A percentile compares a stretch with the other conserved stretches of the same genome.
Evolutionary conservation across 2,113 vertebrate genomes (phyloP).

Genomic region (Thunnus maccoyii): DNA sequence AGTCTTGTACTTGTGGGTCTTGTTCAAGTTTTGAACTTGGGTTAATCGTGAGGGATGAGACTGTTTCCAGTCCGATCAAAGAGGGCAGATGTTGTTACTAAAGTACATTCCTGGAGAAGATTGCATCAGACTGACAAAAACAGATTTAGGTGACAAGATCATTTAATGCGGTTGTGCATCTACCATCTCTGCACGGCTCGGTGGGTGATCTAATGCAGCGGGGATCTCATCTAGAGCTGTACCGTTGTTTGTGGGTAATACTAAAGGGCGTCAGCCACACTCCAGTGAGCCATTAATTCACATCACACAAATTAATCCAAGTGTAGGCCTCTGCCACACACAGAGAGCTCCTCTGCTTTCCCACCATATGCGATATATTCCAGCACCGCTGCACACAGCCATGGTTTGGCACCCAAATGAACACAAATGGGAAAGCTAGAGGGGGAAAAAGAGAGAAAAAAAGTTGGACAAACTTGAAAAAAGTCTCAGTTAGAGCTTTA

Average conservation of each 20-base stretch:
- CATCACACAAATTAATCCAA: slow-evolving; percentile 73
- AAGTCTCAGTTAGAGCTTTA: slow-evolving; percentile 68
- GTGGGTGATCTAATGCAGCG: slow-evolving; percentile 66
- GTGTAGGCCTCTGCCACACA: slow-evolving; percentile 73
- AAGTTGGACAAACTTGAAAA: slow-evolving; percentile 80
- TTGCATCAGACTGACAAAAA: slow-evolving; percentile 51
- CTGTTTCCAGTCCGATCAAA: slow-evolving; percentile 46
- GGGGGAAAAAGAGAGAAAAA: slow-evolving; percentile 1
- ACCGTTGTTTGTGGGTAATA: slow-evolving; percentile 55
- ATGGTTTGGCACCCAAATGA: slow-evolving; percentile 67
- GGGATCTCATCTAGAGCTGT: slow-evolving; percentile 52
- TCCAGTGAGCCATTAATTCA: slow-evolving; percentile 74
- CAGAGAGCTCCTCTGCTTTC: slow-evolving; percentile 71
- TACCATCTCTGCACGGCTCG: slow-evolving; percentile 34
- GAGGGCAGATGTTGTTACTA: slow-evolving; percentile 19
- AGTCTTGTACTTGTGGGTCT: slow-evolving; percentile 47
- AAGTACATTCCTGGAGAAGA: slow-evolving; percentile 23
- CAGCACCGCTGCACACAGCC: slow-evolving; percentile 81
- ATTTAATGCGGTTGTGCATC: slow-evolving; percentile 41
- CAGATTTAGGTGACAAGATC: slow-evolving; percentile 54
- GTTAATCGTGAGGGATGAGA: slow-evolving; percentile 40
- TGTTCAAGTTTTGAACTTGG: slow-evolving; percentile 47
- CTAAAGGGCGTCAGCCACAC: slow-evolving; percentile 73
- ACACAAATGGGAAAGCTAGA: slow-evolving; percentile 47
- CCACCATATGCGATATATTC: slow-evolving; percentile 82